Base-by-base conservation (phyloP, 2,797 vertebrate species). In the Melanotaenia trifasciata region DNA sequence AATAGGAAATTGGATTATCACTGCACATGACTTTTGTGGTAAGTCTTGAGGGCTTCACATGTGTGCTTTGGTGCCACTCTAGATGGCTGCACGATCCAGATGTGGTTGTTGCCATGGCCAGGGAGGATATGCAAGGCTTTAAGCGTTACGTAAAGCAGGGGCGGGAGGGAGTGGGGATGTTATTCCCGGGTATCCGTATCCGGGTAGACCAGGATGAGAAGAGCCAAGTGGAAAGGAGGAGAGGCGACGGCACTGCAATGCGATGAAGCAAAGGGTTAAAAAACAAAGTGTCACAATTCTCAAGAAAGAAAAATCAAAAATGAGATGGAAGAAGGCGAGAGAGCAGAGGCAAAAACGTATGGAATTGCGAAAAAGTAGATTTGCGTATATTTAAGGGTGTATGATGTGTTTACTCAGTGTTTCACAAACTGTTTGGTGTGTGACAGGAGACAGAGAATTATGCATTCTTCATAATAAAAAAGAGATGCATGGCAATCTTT, bases 111-210 rank as follows among this genome's bases (percentile, higher is more conserved):
- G 91, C 92, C 90, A 93, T 92, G 93, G 92, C 89, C 90, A 84
- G 85, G 90, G 83, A 93, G 89, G 91, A 93, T 92, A 90, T 91
- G 92, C 93, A 87, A 88, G 84, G 92, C 90, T 93, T 93, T 94
- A 91, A 92, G 93, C 58, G 79, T 93, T 94, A 94, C 91, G 89
- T 94, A 94, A 94, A 93, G 87, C 83, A 86, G 85, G 84, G 84
- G 88, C 66, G 89, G 91, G 92, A 88, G 90, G 87, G 90, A 90
- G 88, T 64, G 91, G 89, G 89, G 92, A 91, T 92, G 92, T 93
- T 94, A 93, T 94, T 94, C 92, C 93, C 92, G 93, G 91, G 91
- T 93, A 93, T 92, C 88, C 90, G 93, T 94, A 94, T 94, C 93
- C 92, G 90, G 93, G 91, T 92, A 94, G 93, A 93, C 85, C 90